phyloP scores from a whole-genome alignment of 1,140 invertebrate species.

The Platyscapa corneri region DNA sequence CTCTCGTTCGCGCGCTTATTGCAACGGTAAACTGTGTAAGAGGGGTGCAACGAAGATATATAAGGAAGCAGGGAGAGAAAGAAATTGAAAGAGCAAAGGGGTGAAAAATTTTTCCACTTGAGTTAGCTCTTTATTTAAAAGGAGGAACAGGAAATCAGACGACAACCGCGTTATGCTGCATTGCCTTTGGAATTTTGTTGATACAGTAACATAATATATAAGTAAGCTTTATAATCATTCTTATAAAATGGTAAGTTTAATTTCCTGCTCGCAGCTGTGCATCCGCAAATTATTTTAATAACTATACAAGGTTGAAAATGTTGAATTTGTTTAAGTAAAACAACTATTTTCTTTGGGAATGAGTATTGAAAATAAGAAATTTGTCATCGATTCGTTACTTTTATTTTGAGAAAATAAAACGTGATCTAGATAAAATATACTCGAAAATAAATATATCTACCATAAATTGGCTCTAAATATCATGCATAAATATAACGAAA shows the following conservation, averaged over 20 bases:
- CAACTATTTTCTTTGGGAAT: neutral
- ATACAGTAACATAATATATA: neutral
- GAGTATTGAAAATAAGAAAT: neutral
- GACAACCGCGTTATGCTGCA: neutral
- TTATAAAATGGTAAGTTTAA: no score
- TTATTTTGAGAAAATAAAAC: neutral
- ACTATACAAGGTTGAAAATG: no score
- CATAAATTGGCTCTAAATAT: neutral
- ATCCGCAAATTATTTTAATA: no score
- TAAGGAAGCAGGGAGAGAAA: neutral
- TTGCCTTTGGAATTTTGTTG: neutral
- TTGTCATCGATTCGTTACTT: neutral
- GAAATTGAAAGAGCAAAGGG: neutral
- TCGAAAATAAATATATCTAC: neutral
- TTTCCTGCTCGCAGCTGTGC: no score
- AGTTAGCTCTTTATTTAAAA: neutral
- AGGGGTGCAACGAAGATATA: neutral
- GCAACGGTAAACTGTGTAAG: slow-evolving; percentile 30
- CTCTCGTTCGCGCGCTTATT: slow-evolving; percentile 16
- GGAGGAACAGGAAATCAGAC: neutral
- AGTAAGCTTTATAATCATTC: neutral
- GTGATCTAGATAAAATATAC: neutral
- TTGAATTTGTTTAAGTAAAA: no score
- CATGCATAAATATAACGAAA: neutral
- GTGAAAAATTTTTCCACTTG: neutral